These are phyloP conservation scores for Thunnus albacares DNA, from an alignment of 2,797 vertebrate species.

Conservation along the genomic window DNA sequence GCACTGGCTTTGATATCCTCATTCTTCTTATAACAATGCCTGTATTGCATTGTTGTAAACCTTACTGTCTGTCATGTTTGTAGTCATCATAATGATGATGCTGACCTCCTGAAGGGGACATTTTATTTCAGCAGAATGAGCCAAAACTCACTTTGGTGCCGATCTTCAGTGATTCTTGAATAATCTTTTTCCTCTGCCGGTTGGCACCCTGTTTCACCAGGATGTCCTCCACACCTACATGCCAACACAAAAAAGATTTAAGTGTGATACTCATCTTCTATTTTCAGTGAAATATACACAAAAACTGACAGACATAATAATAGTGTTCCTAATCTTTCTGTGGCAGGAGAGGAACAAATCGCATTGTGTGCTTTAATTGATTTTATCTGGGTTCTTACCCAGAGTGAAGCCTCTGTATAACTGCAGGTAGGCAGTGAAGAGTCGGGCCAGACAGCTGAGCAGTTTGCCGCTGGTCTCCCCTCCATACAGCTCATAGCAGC, in stretches of 20 bases:
- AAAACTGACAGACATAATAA: not conserved
- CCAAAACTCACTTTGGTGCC: constrained; percentile 88
- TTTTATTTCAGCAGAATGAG: not conserved
- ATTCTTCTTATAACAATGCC: not conserved
- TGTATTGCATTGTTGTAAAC: no score
- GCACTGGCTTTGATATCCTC: not conserved
- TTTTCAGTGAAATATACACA: not conserved
- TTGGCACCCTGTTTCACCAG: constrained; percentile 93
- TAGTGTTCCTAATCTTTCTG: no score
- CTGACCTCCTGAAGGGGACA: not conserved
- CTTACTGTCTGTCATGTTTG: not conserved
- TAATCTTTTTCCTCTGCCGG: constrained; percentile 86
- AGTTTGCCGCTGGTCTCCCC: constrained; percentile 94
- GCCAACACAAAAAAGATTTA: not conserved
- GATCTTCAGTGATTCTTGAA: constrained; percentile 86
- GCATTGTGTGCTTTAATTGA: not conserved
- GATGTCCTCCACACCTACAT: constrained; percentile 96
- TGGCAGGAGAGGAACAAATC: not conserved
- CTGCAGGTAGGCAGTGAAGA: constrained; percentile 97
- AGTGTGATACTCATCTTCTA: not conserved
- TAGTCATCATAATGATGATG: not conserved
- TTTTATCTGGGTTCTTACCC: constrained; percentile 78
- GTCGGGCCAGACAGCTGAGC: constrained; percentile 94
- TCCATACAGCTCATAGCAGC: constrained; percentile 96
- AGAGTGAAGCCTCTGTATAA: constrained; percentile 95